Conservation (phyloP, 2,888 invertebrate species). For the Mythimna impura region DNA sequence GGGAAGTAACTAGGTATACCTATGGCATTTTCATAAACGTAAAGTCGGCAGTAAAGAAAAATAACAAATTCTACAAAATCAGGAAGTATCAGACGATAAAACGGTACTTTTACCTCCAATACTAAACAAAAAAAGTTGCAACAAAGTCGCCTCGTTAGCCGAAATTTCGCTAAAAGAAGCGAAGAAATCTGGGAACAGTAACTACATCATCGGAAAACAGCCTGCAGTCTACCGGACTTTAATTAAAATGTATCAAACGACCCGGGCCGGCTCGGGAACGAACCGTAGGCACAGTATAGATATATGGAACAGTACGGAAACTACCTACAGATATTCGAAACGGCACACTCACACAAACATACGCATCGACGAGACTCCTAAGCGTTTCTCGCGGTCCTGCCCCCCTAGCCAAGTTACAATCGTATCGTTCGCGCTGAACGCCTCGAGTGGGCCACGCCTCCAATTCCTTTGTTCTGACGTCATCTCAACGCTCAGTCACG, state of each 20-base stretch:
- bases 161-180: constrained; percentile 22
- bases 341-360: too few relatives aligned
- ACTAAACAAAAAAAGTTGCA: constrained; percentile 16
- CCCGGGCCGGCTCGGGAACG: neutral
- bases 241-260: constrained; percentile 45
- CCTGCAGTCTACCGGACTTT: constrained; percentile 6
- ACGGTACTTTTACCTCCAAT: constrained; percentile 3
- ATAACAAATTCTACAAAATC: neutral
- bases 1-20: too few relatives aligned
- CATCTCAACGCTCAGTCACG: too few relatives aligned
- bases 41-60: neutral
- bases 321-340: too few relatives aligned
- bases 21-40: neutral
- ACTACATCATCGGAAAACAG: constrained; percentile 32
- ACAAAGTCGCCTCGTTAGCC: constrained; percentile 17
- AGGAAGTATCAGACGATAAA: neutral
- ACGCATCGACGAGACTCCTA: too few relatives aligned
- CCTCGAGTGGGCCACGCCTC: too few relatives aligned
- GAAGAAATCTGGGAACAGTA: neutral
- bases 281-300: too few relatives aligned
- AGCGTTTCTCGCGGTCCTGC: too few relatives aligned
- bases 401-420: too few relatives aligned
- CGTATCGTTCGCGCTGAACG: too few relatives aligned
- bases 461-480: too few relatives aligned
- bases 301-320: too few relatives aligned